Evolutionary conservation across 2,888 invertebrate species (phyloP).

Genomic region (Torymus tubicola): DNA sequence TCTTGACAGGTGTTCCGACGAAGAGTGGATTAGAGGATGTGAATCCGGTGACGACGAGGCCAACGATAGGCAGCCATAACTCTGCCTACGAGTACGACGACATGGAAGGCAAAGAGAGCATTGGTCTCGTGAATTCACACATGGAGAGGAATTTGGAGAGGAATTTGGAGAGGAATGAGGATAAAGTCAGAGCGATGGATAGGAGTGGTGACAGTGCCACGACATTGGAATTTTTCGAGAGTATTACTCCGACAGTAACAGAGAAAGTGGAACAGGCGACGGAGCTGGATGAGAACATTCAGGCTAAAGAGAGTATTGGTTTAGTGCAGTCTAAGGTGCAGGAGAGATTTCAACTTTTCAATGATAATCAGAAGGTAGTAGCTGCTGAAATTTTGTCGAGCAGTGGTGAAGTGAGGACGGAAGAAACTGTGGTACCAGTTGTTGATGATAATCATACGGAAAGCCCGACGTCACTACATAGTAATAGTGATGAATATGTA

Average conservation of each 20-base stretch:
- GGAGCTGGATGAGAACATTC: slow-evolving; percentile 38
- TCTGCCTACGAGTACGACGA: slow-evolving; percentile 53
- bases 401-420: neutral
- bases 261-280: neutral
- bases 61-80: slow-evolving; percentile 15
- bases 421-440: neutral
- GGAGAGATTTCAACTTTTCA: slow-evolving; percentile 24
- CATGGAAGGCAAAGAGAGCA: slow-evolving; percentile 62
- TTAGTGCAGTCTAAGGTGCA: slow-evolving; percentile 47
- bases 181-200: neutral
- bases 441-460: slow-evolving; percentile 7
- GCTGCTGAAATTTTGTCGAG: slow-evolving; percentile 1
- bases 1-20: neutral
- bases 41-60: neutral
- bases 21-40: slow-evolving; percentile 24
- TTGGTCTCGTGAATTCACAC: slow-evolving; percentile 59
- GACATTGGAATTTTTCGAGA: neutral
- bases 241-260: neutral
- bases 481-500: neutral
- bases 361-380: neutral
- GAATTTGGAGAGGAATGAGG: slow-evolving; percentile 32
- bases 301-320: slow-evolving; percentile 60
- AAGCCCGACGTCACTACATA: neutral
- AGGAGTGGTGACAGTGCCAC: neutral
- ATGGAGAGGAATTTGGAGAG: slow-evolving; percentile 41